Percentiles rank a stretch among this genome's conserved stretches.
Conservation (phyloP, 92 coral and sea anemone genomes). For the Hydrozoanthus gracilis region DNA sequence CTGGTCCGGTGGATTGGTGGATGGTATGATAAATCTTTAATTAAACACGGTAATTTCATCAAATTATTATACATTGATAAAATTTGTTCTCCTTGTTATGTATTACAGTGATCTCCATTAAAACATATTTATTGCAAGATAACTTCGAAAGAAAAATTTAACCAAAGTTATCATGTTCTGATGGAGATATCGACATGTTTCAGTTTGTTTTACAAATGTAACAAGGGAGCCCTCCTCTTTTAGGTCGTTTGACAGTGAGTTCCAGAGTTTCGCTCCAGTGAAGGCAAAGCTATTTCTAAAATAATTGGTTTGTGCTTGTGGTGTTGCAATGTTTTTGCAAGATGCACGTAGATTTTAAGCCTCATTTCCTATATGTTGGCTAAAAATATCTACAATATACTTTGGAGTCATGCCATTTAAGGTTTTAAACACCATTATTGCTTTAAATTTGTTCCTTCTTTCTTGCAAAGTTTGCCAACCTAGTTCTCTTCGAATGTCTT, state of each 20-base stretch:
- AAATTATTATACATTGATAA: no score
- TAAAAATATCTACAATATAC: neutral
- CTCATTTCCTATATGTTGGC: neutral
- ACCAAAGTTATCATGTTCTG: neutral
- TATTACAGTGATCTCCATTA: no score
- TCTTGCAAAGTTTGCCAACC: slow-evolving; percentile 12
- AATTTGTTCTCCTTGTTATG: neutral
- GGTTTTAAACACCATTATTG: no score
- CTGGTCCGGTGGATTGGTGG: no score
- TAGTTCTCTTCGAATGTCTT: slow-evolving; percentile 7
- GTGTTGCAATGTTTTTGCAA: neutral
- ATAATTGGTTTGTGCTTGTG: neutral
- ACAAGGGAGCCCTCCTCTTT: no score
- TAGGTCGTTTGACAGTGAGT: no score
- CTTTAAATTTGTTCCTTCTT: no score
- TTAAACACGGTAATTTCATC: no score
- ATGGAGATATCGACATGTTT: slow-evolving; percentile 25
- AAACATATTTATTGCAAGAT: neutral
- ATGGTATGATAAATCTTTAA: no score
- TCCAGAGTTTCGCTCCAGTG: no score
- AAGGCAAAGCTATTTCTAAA: neutral
- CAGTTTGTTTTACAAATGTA: neutral
- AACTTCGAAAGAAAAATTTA: neutral
- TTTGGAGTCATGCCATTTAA: no score
- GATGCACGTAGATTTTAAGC: neutral